phyloP scores from a whole-genome alignment of 1,140 invertebrate species.

The Pogonomyrmex californicus region DNA sequence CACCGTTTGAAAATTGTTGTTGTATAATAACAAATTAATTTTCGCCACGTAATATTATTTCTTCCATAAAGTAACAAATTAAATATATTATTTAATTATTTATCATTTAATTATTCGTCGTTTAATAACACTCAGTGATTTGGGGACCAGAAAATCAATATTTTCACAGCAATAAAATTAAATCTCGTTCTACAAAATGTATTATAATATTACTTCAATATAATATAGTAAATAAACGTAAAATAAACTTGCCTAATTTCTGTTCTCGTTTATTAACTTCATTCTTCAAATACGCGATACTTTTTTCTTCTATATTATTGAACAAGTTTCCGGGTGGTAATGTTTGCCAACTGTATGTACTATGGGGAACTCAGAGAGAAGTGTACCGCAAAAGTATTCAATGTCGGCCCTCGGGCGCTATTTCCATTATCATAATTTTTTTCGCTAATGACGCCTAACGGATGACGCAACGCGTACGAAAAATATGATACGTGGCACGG shows the following conservation, averaged over 20 bases:
- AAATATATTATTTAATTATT: constrained; percentile 26
- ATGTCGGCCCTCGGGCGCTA: constrained; percentile 47
- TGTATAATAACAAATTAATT: neutral
- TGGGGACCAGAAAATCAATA: neutral
- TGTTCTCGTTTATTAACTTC: neutral
- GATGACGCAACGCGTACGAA: constrained; percentile 69
- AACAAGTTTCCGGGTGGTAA: neutral
- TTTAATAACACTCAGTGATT: constrained; percentile 15
- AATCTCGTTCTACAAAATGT: neutral
- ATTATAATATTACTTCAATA: neutral
- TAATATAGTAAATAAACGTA: neutral
- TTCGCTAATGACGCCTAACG: constrained; percentile 74
- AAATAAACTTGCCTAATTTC: neutral
- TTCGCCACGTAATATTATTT: neutral
- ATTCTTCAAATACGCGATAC: neutral
- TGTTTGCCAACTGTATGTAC: neutral
- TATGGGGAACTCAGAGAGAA: neutral
- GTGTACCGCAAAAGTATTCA: constrained; percentile 36
- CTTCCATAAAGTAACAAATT: neutral
- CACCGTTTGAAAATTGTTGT: neutral
- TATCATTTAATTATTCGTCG: neutral
- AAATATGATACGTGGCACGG: constrained; percentile 52
- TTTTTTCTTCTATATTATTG: neutral
- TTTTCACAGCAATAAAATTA: neutral
- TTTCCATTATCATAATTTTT: constrained; percentile 75